Conservation (phyloP, 1,140 invertebrate genomes). For the Antheraea pernyi region DNA sequence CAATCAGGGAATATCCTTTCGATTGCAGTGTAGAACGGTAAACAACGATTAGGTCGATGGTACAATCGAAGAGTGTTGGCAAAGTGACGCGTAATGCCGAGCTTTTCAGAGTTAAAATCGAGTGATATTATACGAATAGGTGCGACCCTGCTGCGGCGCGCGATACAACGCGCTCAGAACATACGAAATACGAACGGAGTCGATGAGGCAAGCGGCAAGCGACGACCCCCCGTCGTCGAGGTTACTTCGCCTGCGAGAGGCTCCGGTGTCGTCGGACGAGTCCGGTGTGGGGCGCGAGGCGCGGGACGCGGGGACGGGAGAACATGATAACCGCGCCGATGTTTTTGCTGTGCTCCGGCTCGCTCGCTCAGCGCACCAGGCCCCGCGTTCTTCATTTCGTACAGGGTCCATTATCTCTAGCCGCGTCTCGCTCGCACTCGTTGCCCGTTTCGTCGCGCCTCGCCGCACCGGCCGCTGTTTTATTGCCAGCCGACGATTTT, state of each 20-base stretch:
- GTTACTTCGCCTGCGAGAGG: conserved; percentile 63
- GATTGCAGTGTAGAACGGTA: conserved; percentile 41
- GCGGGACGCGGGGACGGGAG: conserved; percentile 38
- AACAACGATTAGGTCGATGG: conserved; percentile 39
- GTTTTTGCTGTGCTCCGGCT: conserved; percentile 72
- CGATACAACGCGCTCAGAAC: conserved; percentile 28
- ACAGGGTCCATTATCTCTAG: conserved; percentile 70
- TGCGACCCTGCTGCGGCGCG: conserved; percentile 22
- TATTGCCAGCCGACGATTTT: conserved; percentile 78
- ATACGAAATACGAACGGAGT: conserved; percentile 31
- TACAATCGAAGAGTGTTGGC: conserved; percentile 41
- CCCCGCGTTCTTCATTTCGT: conserved; percentile 70
- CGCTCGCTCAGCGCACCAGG: conserved; percentile 63
- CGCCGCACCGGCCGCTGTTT: conserved; percentile 76
- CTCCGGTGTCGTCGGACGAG: conserved; percentile 64
- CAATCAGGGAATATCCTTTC: conserved; percentile 49
- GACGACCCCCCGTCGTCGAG: conserved; percentile 68
- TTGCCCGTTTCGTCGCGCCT: conserved; percentile 62
- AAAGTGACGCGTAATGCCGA: conserved; percentile 47
- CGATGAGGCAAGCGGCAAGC: conserved; percentile 54
- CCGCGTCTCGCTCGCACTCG: conserved; percentile 60
- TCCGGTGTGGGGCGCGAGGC: conserved; percentile 32
- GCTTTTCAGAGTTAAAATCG: conserved; percentile 55
- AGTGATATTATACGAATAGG: conserved; percentile 44
- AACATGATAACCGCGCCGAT: conserved; percentile 67